A percentile compares a stretch with the other conserved stretches of the same genome.
phyloP scores from a whole-genome alignment of 1,140 invertebrate genomes.

The Platorchestia sp. region DNA sequence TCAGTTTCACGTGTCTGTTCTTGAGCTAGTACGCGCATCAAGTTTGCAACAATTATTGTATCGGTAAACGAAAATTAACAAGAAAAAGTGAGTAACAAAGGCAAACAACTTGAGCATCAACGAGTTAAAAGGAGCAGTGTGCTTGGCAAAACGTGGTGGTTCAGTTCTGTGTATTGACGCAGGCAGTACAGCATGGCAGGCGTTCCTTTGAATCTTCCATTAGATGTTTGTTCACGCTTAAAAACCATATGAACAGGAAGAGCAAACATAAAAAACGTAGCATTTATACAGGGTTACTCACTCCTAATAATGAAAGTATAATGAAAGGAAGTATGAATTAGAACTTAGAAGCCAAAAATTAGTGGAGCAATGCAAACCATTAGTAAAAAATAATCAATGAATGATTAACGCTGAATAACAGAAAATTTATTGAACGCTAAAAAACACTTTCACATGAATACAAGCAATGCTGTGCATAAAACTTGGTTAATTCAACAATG shows the following conservation, averaged over 20 bases:
- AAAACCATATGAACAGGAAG: background rate
- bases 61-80: background rate
- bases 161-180: background rate
- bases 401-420: background rate
- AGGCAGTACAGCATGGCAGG: background rate
- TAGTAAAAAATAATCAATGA: background rate
- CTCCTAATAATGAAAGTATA: background rate
- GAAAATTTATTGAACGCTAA: background rate
- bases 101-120: background rate
- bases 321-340: too few species aligned
- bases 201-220: background rate
- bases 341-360: background rate
- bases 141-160: background rate
- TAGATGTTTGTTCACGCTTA: background rate
- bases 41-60: background rate
- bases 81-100: background rate
- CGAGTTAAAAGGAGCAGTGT: background rate
- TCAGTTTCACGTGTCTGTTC: background rate
- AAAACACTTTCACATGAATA: too few species aligned
- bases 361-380: background rate
- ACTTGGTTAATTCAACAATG: too few species aligned
- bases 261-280: background rate
- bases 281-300: background rate
- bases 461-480: too few species aligned
- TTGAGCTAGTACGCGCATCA: background rate